phyloP scores from a whole-genome alignment of 2,113 vertebrate genomes.

The Setophaga kirtlandii region DNA sequence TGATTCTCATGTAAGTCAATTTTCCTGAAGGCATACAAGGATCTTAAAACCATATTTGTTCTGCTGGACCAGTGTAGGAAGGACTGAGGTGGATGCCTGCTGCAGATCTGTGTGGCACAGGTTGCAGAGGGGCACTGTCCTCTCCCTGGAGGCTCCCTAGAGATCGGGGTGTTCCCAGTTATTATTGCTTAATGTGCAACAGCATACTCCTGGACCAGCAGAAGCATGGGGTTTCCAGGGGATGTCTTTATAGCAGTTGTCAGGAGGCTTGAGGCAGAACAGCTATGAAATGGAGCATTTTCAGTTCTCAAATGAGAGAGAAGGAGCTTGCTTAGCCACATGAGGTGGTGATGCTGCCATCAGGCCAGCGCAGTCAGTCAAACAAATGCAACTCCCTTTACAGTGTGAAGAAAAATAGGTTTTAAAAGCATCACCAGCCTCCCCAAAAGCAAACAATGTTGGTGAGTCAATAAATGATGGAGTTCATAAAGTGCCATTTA shows the following conservation, averaged over 20 bases:
- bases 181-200: background rate
- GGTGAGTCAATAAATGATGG: conserved; percentile 69
- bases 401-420: conserved; percentile 6
- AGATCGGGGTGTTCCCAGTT: background rate
- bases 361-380: background rate
- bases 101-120: background rate
- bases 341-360: background rate
- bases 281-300: background rate
- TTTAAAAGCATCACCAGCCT: conserved; percentile 34
- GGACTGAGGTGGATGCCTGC: background rate
- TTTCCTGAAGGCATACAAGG: background rate
- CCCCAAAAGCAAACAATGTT: conserved; percentile 55
- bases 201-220: background rate
- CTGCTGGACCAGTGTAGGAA: background rate
- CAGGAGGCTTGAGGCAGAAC: background rate
- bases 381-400: background rate
- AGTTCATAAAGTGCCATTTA: conserved; percentile 71
- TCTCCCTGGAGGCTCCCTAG: background rate
- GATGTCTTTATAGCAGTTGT: background rate
- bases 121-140: background rate
- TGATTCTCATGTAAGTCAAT: background rate
- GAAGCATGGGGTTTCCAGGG: background rate
- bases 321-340: background rate
- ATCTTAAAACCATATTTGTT: background rate
- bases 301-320: accelerated